Evolutionary conservation across 2,797 vertebrate genomes (phyloP), one percentile per base, ranked within the genome.

Genomic region (Paguma larvata): DNA sequence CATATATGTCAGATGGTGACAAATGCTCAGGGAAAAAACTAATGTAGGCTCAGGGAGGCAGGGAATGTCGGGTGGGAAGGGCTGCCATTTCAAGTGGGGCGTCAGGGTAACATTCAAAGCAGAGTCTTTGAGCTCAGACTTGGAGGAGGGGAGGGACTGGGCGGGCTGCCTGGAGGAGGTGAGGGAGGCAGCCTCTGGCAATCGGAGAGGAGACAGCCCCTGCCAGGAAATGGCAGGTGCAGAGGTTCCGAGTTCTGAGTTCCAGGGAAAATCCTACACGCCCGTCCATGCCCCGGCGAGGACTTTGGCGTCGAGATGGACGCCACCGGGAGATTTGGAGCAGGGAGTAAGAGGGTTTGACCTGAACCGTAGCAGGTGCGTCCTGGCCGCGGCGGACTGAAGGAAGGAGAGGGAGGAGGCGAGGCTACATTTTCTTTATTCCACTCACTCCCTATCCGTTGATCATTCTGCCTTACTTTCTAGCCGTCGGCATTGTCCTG

Each of bases 31-130:
- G 41, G 27, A 32, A 46, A 30, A n/a, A 15, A 38, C 27, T 15
- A 34, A 46, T 0, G 3, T 9, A 27, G 56, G 46, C 7, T 13
- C 0, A 15, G 12, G 63, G 34, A 27, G 7, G 19, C 1, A 18
- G 16, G 14, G 27, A 41, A 27, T 12, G 13, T 32, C 2, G 15
- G 18, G 38, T 15, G 5, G 13, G 16, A 56, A 3, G 18, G 34
- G 48, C 56, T 85, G 21, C 21, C 2, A 2, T 15, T 38, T 32
- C 80, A 15, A 25, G 23, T 2, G 27, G 30, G 75, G 32, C 30
- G 21, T 63, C 23, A 2, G 51, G 62, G 34, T 79, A 2, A 14
- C 84, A 14, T 51, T 2, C 18, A 65, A 53, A 89, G 79, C 32
- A 30, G 62, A 83, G 12, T 46, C 27, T 13, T 25, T 41, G 48